Percentiles rank a stretch among this genome's conserved stretches.
These are phyloP conservation scores for Geopemphigus sp. DNA, from an alignment of 1,140 invertebrate genomes.

Conservation along the genomic window DNA sequence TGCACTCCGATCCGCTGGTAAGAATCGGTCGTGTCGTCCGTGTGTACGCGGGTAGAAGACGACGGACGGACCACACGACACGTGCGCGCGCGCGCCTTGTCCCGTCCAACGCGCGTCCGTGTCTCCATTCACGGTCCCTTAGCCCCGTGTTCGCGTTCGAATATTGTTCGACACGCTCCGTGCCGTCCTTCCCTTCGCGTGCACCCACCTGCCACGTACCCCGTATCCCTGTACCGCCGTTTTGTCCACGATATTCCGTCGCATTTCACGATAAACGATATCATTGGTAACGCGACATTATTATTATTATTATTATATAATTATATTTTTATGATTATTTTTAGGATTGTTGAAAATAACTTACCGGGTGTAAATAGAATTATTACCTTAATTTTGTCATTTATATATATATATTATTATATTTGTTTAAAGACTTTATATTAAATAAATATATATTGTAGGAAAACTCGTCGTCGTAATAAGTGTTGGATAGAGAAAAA, in stretches of 20 bases:
- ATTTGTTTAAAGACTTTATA: slow-evolving; percentile 50
- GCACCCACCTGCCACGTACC: too few relatives aligned
- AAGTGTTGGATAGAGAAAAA: slow-evolving; percentile 37
- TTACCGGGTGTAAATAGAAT: slow-evolving; percentile 35
- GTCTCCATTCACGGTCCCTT: too few relatives aligned
- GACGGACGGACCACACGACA: too few relatives aligned
- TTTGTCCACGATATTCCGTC: not conserved
- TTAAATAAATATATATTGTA: slow-evolving; percentile 38
- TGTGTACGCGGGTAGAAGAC: too few relatives aligned
- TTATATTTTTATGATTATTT: slow-evolving; percentile 16
- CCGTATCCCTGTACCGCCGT: too few relatives aligned
- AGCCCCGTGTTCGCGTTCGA: too few relatives aligned
- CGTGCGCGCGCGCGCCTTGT: too few relatives aligned
- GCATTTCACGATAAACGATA: not conserved
- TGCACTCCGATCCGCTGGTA: too few relatives aligned
- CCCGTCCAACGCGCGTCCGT: too few relatives aligned
- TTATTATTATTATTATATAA: slow-evolving; percentile 29
- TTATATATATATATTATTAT: slow-evolving; percentile 49
- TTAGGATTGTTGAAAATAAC: slow-evolving; percentile 40
- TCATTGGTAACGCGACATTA: not conserved
- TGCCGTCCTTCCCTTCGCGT: too few relatives aligned
- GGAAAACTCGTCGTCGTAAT: slow-evolving; percentile 32
- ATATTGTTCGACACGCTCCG: too few relatives aligned
- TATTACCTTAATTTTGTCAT: slow-evolving; percentile 48
- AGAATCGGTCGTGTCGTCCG: too few relatives aligned